Evolutionary conservation across 2,888 invertebrate genomes (phyloP), one percentile per base, ranked within the genome.

Genomic region (Amphipoea oculea): DNA sequence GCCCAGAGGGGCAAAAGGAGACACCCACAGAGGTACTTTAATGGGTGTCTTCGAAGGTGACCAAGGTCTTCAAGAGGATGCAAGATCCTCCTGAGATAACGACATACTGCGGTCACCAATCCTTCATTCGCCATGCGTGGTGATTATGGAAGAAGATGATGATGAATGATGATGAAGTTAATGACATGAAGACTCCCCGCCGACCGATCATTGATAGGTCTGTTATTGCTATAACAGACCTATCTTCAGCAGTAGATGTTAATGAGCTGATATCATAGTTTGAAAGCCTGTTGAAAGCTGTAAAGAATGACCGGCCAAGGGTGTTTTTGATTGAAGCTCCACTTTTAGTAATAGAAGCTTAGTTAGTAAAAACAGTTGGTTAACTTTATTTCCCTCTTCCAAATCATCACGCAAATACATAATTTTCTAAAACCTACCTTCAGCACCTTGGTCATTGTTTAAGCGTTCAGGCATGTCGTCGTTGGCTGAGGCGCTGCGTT

Each of bases 371-470:
- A 77, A 60, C 29, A n/a, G 57, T 3, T 76, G 2, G 36, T 76
- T 51, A 60, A 65, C 20, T 76, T 76, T 63, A 48, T n/a, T 36
- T 60, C 78, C 82, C 75, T 84, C 86, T 86, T 83, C 83, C 85
- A 85, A 83, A 85, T 83, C 80, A 85, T 83, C 85, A 86, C 85
- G 86, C 83, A 79, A 86, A 77, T 85, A 77, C 74, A 75, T 74
- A 75, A 74, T 57, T 86, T 71, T 86, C 77, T 83, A 85, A 86
- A 86, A 83, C 90, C 83, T 87, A 97, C 97, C 97, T 96, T 97
- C 97, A 90, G 97, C 97, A 88, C 97, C 97, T 92, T 97, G 97
- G 87, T 97, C 97, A 88, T 95, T 96, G 85, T 95, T 92, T 92
- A 94, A 95, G 94, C 94, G 97, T 94, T 95, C 97, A 85, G 94